phyloP scores from a whole-genome alignment of 1,140 invertebrate genomes.

The Zaprionus gabonicus region DNA sequence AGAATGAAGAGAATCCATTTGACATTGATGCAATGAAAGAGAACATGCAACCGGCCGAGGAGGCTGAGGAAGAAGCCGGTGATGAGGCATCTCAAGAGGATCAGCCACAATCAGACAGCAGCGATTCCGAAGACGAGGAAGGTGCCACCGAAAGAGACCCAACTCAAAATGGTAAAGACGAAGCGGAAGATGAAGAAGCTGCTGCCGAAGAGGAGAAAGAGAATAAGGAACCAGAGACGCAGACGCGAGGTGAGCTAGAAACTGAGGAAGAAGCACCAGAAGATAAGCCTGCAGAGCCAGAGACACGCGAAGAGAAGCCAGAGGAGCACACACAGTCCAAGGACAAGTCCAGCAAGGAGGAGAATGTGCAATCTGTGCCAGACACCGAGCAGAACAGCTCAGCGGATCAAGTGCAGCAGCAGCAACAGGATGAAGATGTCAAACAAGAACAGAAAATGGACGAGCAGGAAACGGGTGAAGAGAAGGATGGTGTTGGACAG shows the following conservation, averaged over 20 bases:
- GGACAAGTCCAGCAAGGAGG: conserved; percentile 86
- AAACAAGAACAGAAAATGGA: conserved; percentile 82
- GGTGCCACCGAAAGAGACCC: conserved; percentile 73
- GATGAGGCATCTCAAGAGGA: conserved; percentile 85
- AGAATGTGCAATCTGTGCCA: conserved; percentile 86
- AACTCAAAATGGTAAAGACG: conserved; percentile 84
- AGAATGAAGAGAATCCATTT: conserved; percentile 91
- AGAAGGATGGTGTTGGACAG: conserved; percentile 87
- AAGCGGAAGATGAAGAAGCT: conserved; percentile 85
- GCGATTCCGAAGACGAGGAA: conserved; percentile 78
- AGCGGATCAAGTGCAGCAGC: conserved; percentile 73
- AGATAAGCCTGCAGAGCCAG: conserved; percentile 53
- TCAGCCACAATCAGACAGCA: conserved; percentile 85
- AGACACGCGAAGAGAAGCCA: conserved; percentile 83
- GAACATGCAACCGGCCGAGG: conserved; percentile 84
- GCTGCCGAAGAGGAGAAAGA: conserved; percentile 85
- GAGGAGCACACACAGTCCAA: conserved; percentile 89
- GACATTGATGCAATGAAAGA: conserved; percentile 92
- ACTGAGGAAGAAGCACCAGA: conserved; percentile 68
- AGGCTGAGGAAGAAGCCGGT: conserved; percentile 80
- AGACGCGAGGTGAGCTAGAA: conserved; percentile 70
- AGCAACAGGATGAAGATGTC: conserved; percentile 66
- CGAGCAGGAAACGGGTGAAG: conserved; percentile 85
- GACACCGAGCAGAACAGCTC: conserved; percentile 82
- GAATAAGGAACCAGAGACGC: conserved; percentile 67